phyloP scores from a whole-genome alignment of 2,113 vertebrate genomes.

The Paedocypris sp. region DNA sequence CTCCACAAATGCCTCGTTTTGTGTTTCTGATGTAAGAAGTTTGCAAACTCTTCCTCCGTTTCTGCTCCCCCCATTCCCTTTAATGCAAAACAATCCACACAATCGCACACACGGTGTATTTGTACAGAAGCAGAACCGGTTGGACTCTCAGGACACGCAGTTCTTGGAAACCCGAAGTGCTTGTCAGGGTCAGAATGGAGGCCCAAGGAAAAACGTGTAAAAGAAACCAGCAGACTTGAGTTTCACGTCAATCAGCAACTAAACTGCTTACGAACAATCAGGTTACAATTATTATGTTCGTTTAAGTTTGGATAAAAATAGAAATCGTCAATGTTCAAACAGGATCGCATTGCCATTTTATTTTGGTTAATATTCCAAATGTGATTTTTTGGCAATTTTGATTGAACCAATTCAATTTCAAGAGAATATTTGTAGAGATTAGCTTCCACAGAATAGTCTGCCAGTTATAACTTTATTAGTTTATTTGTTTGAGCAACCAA shows the following conservation, averaged over 20 bases:
- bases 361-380: too few species aligned
- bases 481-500: too few species aligned
- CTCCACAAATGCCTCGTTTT: not conserved
- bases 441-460: too few species aligned
- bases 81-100: not conserved
- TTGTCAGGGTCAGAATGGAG: slow-evolving; percentile 13
- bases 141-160: slow-evolving; percentile 19
- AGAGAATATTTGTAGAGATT: too few species aligned
- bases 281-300: too few species aligned
- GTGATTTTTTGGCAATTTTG: too few species aligned
- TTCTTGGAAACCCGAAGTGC: slow-evolving; percentile 36
- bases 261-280: slow-evolving; percentile 4
- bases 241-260: slow-evolving; percentile 15
- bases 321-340: too few species aligned
- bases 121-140: slow-evolving; percentile 28
- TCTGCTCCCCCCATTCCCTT: slow-evolving; percentile 1
- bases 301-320: too few species aligned
- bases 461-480: too few species aligned
- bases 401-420: too few species aligned
- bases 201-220: slow-evolving; percentile 12
- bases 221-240: slow-evolving; percentile 10
- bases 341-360: too few species aligned
- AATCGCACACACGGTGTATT: slow-evolving; percentile 13
- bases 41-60: not conserved
- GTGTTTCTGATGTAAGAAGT: too few species aligned